A percentile compares a stretch with the other conserved stretches of the same genome.
phyloP scores from a whole-genome alignment of 2,888 invertebrate species.

The Clunio marinus region DNA sequence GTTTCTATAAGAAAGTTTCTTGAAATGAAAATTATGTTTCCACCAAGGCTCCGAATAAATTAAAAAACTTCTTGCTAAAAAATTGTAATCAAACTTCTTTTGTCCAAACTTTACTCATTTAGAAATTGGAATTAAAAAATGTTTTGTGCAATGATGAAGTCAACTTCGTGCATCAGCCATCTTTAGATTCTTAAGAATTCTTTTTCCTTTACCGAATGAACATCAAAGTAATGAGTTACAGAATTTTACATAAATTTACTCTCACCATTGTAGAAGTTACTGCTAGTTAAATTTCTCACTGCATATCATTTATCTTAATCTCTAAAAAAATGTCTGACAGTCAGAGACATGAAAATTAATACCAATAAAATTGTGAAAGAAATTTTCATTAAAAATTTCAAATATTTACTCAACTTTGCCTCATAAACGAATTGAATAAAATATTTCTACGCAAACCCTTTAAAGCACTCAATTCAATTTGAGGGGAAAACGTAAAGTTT shows the following conservation, averaged over 20 bases:
- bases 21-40: no score
- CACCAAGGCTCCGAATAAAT: no score
- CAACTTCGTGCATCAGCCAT: no score
- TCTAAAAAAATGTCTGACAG: background rate
- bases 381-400: conserved; percentile 17
- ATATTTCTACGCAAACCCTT: no score
- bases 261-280: background rate
- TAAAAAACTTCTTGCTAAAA: no score
- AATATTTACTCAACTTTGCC: no score
- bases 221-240: background rate
- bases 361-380: conserved; percentile 3
- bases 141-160: no score
- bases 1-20: no score
- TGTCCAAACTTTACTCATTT: conserved; percentile 13
- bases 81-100: conserved; percentile 5
- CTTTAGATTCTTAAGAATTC: background rate
- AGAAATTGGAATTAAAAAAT: background rate
- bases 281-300: background rate
- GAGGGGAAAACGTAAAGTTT: conserved; percentile 1
- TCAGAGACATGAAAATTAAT: no score
- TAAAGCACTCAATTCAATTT: background rate
- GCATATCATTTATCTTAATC: conserved; percentile 12
- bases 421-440: no score
- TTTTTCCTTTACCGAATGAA: background rate
- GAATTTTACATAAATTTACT: conserved; percentile 11